Evolutionary conservation across 2,797 vertebrate species (phyloP).

Genomic region (Halcyon smyrnensis): DNA sequence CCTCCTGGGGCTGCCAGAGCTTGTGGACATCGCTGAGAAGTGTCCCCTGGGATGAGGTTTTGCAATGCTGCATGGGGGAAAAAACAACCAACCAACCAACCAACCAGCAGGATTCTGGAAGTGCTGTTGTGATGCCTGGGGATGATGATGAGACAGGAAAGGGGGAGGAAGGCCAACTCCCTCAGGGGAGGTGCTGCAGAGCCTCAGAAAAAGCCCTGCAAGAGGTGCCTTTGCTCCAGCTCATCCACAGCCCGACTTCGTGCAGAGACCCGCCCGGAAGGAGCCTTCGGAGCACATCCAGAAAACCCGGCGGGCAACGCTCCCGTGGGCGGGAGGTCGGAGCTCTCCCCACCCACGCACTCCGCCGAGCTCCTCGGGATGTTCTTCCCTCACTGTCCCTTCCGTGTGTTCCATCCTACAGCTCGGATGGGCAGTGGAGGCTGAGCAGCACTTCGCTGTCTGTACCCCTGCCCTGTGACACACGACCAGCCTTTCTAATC

Average conservation of each 20-base stretch:
- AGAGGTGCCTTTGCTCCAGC: not conserved
- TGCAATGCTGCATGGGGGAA: not conserved
- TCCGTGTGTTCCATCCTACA: not conserved
- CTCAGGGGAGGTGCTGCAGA: not conserved
- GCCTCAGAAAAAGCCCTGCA: not conserved
- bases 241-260: not conserved
- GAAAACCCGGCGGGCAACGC: fast-evolving
- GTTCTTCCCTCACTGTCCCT: not conserved
- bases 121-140: fast-evolving
- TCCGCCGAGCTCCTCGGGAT: not conserved
- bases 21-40: not conserved
- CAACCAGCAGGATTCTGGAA: not conserved
- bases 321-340: not conserved
- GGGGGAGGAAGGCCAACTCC: not conserved
- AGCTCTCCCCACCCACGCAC: not conserved
- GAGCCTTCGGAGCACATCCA: not conserved
- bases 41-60: not conserved
- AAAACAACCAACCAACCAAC: not conserved
- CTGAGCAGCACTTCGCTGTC: not conserved
- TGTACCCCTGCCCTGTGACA: not conserved
- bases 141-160: fast-evolving
- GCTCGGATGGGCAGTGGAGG: not conserved
- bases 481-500: not conserved
- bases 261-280: not conserved
- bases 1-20: not conserved